A percentile compares a stretch with the other conserved stretches of the same genome.
phyloP scores from a whole-genome alignment of 2,113 vertebrate genomes.

The Mixornis gularis region DNA sequence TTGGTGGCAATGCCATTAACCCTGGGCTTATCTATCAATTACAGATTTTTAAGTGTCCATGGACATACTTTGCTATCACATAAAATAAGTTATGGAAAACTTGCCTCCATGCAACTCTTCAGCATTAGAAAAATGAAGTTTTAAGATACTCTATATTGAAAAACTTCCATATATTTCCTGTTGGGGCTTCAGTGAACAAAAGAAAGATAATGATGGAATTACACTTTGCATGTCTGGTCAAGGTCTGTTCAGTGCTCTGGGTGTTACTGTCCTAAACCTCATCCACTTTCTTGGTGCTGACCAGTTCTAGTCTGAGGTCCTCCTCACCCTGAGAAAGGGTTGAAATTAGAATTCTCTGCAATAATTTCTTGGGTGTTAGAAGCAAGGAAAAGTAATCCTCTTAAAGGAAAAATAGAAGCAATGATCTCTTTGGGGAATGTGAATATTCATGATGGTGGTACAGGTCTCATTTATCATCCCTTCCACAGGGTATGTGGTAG shows the following conservation, averaged over 20 bases:
- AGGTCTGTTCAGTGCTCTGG: neutral
- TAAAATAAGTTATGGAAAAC: neutral
- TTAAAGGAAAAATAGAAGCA: neutral
- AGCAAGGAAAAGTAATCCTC: neutral
- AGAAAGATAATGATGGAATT: neutral
- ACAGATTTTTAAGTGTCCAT: neutral
- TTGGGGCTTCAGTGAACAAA: neutral
- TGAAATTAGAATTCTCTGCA: neutral
- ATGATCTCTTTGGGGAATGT: neutral
- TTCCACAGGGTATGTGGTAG: neutral
- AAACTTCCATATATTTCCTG: neutral
- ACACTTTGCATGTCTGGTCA: neutral
- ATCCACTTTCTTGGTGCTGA: neutral
- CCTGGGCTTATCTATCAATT: slow-evolving; percentile 24
- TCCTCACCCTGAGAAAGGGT: neutral
- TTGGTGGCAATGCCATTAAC: slow-evolving; percentile 42
- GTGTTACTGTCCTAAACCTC: neutral
- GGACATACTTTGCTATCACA: neutral
- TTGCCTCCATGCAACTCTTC: neutral
- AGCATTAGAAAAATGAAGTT: neutral
- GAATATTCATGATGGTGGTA: slow-evolving; percentile 18
- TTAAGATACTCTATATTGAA: neutral
- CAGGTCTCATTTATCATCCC: slow-evolving; percentile 18
- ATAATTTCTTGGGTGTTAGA: neutral
- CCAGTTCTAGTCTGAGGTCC: neutral